Base-by-base conservation (phyloP, 2,888 invertebrate species). In the Athalia circularis region DNA sequence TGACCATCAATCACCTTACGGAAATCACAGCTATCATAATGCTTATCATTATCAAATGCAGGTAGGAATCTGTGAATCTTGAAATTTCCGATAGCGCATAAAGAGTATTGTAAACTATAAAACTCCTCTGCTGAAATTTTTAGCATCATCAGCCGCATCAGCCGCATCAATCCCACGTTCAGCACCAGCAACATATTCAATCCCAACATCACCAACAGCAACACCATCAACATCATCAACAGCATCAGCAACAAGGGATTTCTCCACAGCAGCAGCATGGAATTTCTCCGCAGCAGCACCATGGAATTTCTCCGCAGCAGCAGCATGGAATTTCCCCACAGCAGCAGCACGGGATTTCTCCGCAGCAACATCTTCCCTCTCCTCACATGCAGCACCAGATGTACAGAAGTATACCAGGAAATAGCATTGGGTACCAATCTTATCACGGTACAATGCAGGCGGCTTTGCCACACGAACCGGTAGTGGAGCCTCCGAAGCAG, bases 181-280 rank as follows among this genome's bases (percentile, higher is more conserved):
- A 82, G 59, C 81, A 79, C n/a, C 80, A 74, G 89, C 15, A 92
- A 91, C 70, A 92, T 91, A 80, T 92, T 90, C 81, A 92, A 91
- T 81, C 91, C 5, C 74, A 74, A 15, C 74, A 75, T 7, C 79
- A 77, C 62, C 61, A 48, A 7, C 57, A 75, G 50, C 52, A 48
- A 5, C 67, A 67, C 8, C 67, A 75, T 45, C 74, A 75, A 11
- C 62, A 75, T 8, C 61, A 59, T 6, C 64, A 59, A 11, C 72
- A 13, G 4, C 45, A 3, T 13, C 72, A 72, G 13, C 68, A 68
- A 7, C 13, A 29, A 29, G 29, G 29, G 29, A 29, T 29, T 0
- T 84, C 83, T 70, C 83, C 82, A 8, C 78, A 80, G 47, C 82
- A 80, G 6, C 72, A 72, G 7, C 72, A 83, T 52, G 70, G n/a